Evolutionary conservation across 2,113 vertebrate species (phyloP).

Genomic region (Ceyx melanurus): DNA sequence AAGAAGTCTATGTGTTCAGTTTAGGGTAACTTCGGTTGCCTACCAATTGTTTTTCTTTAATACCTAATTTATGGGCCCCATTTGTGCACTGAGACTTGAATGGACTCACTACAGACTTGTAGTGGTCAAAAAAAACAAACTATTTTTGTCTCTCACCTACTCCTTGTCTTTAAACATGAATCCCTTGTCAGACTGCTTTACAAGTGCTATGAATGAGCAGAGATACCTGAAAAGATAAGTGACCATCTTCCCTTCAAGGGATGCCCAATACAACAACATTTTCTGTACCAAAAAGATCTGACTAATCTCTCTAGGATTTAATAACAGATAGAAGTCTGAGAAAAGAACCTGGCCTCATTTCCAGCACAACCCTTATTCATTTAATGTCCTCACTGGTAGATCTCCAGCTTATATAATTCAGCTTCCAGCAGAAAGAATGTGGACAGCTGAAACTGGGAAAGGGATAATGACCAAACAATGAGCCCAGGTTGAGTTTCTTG

Average conservation of each 20-base stretch:
- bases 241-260: slow-evolving; percentile 25
- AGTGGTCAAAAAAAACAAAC: background rate
- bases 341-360: slow-evolving; percentile 38
- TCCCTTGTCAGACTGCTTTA: background rate
- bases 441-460: background rate
- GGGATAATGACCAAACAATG: accelerated
- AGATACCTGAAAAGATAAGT: slow-evolving; percentile 52
- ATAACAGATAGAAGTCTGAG: slow-evolving; percentile 21
- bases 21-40: background rate
- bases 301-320: slow-evolving; percentile 33
- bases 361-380: background rate
- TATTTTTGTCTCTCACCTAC: background rate
- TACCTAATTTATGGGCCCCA: accelerated
- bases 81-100: background rate
- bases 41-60: background rate
- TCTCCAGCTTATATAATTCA: background rate
- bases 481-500: background rate
- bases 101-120: background rate
- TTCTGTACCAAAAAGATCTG: slow-evolving; percentile 4
- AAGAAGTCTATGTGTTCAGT: background rate
- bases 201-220: background rate
- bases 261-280: slow-evolving; percentile 1
- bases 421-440: background rate
- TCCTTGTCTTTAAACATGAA: background rate
- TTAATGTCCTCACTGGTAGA: background rate